These are phyloP conservation scores for Lacanobia wlatinum DNA, from an alignment of 2,888 invertebrate genomes.

Conservation along the genomic window DNA sequence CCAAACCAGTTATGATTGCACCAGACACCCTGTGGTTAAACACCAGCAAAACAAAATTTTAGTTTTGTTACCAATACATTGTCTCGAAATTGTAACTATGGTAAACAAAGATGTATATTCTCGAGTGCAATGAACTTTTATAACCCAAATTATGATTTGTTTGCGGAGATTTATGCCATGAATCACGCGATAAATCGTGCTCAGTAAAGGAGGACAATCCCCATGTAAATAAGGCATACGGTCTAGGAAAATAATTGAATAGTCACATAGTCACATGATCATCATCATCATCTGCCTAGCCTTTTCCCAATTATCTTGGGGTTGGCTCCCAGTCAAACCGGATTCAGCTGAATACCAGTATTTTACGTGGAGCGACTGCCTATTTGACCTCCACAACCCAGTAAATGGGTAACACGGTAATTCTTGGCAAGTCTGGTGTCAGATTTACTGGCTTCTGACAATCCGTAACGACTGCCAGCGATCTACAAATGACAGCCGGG, in stretches of 20 bases:
- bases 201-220: background rate
- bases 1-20: background rate
- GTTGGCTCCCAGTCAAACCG: no score
- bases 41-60: background rate
- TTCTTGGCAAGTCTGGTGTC: no score
- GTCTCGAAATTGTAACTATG: background rate
- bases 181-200: background rate
- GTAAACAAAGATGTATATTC: background rate
- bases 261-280: no score
- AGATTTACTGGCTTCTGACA: no score
- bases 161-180: background rate
- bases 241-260: background rate
- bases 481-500: no score
- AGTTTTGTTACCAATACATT: background rate
- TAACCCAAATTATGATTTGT: conserved; percentile 1
- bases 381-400: no score
- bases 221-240: background rate
- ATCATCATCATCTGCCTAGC: background rate
- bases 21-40: background rate
- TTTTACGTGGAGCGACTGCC: no score
- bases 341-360: no score
- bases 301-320: no score
- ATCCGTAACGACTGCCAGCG: no score
- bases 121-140: conserved; percentile 3
- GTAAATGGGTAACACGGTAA: no score